Evolutionary conservation across 2,888 invertebrate genomes (phyloP), one percentile per base, ranked within the genome.

Genomic region (Allolobophora icterica): DNA sequence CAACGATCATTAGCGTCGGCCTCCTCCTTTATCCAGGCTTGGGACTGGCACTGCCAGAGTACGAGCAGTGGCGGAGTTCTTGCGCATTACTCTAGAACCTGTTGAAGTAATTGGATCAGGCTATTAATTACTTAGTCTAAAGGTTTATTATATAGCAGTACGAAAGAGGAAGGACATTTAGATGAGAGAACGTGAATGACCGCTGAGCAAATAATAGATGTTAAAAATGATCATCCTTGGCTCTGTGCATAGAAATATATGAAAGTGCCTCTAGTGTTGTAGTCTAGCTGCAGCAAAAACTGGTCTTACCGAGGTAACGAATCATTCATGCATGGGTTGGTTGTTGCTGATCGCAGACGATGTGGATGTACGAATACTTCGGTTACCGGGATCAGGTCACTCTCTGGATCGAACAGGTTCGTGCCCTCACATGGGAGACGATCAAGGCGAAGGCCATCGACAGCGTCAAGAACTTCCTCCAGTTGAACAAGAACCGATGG

Each of bases 291-390:
- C 8, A 24, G 52, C 52, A 5, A 52, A n/a, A 52, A 52, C 24
- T 52, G 24, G 71, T 71, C n/a, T n/a, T n/a, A n/a, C n/a, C n/a
- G n/a, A n/a, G n/a, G n/a, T n/a, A n/a, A n/a, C n/a, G n/a, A n/a
- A n/a, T n/a, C n/a, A n/a, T n/a, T 52, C 8, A n/a, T 71, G 71
- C 71, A 71, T 71, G 71, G 8, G 71, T 71, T 71, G 58, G 17
- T 71, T 52, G 8, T 58, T 42, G 34, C 52, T 45, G 87, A 89
- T 84, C 92, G 15, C 92, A 94, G 94, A 93, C 92, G 21, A 90
- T 92, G 71, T 93, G 93, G 93, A 91, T 93, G 15, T 93, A 93
- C 92, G 93, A 93, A 89, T 94, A 93, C 92, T 93, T 93, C 92
- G 93, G 94, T 17, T 91, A 94, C 89, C 93, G 94, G 42, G 91